phyloP scores from a whole-genome alignment of 2,113 vertebrate species.

The Serilophus lunatus region DNA sequence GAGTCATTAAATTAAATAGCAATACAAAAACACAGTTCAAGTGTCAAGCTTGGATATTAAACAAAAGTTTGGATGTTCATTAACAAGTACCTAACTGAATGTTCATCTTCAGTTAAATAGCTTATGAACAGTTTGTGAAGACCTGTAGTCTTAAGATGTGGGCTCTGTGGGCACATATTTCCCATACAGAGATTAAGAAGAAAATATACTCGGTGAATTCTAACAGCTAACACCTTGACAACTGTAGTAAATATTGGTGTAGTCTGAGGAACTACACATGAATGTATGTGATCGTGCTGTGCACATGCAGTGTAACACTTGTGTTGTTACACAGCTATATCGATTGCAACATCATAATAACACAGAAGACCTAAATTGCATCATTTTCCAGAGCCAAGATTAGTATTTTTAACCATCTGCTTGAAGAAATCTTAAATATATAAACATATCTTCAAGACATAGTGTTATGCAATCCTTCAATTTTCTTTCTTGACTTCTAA shows the following conservation, averaged over 20 bases:
- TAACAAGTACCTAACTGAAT: not conserved
- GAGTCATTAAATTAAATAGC: not conserved
- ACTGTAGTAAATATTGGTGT: not conserved
- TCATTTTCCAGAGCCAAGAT: not conserved
- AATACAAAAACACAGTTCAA: not conserved
- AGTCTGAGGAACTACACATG: not conserved
- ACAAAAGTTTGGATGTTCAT: not conserved
- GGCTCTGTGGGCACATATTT: not conserved
- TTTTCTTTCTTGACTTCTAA: not conserved
- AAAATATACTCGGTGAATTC: not conserved
- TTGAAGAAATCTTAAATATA: not conserved
- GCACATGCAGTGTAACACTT: not conserved
- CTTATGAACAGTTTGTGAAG: not conserved
- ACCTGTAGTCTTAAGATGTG: not conserved
- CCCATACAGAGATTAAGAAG: not conserved
- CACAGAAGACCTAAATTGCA: not conserved
- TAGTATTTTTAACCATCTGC: not conserved
- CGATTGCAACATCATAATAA: not conserved
- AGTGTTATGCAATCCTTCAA: not conserved
- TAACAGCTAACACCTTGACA: not conserved
- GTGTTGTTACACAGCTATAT: not conserved
- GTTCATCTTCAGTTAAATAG: not conserved
- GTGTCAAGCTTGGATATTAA: not conserved
- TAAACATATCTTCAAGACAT: not conserved
- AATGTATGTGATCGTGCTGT: fast-evolving